A percentile compares a stretch with the other conserved stretches of the same genome.
Evolutionary conservation across 2,797 vertebrate species (phyloP).

Genomic region (Falco novaeseelandiae): DNA sequence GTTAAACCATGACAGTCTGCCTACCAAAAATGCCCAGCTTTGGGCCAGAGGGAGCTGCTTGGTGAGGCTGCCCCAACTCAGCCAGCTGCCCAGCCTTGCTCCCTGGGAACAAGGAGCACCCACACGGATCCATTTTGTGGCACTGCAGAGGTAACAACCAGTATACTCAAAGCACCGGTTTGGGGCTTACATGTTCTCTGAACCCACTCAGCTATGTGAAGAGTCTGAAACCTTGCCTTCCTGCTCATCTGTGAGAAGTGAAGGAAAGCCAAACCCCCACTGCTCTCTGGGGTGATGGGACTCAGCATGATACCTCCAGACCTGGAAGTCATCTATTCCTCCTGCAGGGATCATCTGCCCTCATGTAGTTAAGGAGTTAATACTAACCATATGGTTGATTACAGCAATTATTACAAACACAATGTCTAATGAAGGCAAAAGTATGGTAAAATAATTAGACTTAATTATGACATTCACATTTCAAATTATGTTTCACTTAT

Average conservation of each 20-base stretch:
- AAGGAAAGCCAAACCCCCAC: not conserved
- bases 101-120: not conserved
- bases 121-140: not conserved
- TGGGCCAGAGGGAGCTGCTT: not conserved
- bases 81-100: not conserved
- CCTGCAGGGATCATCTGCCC: not conserved
- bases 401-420: constrained; percentile 56
- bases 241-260: not conserved
- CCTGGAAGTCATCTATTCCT: not conserved
- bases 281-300: not conserved
- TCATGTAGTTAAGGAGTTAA: constrained; percentile 48
- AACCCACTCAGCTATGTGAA: not conserved
- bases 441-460: constrained; percentile 65
- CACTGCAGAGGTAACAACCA: not conserved
- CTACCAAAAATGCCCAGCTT: not conserved
- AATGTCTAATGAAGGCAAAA: constrained; percentile 67
- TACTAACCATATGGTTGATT: constrained; percentile 59
- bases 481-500: constrained; percentile 52
- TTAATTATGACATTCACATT: constrained; percentile 62
- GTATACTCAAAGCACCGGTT: not conserved
- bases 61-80: not conserved
- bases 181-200: not conserved
- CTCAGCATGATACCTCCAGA: not conserved
- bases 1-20: not conserved
- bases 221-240: not conserved